These are phyloP conservation scores for Epinotia brunnichana DNA, from an alignment of 2,888 invertebrate genomes.

Conservation along the genomic window DNA sequence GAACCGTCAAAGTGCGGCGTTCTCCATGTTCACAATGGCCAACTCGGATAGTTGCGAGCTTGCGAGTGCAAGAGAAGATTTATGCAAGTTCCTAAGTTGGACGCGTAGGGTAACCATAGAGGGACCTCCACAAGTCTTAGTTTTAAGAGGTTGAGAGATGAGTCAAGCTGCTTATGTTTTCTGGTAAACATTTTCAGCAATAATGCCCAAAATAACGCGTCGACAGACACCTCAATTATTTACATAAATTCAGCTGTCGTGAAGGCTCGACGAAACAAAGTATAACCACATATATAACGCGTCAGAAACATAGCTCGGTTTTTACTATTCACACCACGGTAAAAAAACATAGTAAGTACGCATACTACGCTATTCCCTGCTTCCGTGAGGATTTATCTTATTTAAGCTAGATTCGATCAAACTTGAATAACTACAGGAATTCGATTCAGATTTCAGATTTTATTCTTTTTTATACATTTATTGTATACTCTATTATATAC, in stretches of 20 bases:
- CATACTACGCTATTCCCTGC: too few relatives aligned
- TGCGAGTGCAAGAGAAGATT: conserved; percentile 33
- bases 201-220: background rate
- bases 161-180: background rate
- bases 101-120: conserved; percentile 14
- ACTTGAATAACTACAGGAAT: too few relatives aligned
- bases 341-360: too few relatives aligned
- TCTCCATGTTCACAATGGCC: conserved; percentile 34
- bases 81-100: conserved; percentile 37
- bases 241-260: background rate
- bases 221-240: background rate
- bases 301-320: too few relatives aligned
- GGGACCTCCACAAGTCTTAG: background rate
- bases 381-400: too few relatives aligned
- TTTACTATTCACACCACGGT: too few relatives aligned
- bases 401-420: too few relatives aligned
- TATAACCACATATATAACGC: too few relatives aligned
- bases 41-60: conserved; percentile 15
- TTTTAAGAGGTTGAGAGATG: background rate
- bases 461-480: too few relatives aligned
- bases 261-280: background rate
- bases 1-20: conserved; percentile 32
- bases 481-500: too few relatives aligned
- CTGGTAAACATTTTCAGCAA: background rate
- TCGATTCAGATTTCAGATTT: too few relatives aligned